These are phyloP conservation scores for Cataglyphis hispanica DNA, from an alignment of 1,140 invertebrate species.

Conservation along the genomic window DNA sequence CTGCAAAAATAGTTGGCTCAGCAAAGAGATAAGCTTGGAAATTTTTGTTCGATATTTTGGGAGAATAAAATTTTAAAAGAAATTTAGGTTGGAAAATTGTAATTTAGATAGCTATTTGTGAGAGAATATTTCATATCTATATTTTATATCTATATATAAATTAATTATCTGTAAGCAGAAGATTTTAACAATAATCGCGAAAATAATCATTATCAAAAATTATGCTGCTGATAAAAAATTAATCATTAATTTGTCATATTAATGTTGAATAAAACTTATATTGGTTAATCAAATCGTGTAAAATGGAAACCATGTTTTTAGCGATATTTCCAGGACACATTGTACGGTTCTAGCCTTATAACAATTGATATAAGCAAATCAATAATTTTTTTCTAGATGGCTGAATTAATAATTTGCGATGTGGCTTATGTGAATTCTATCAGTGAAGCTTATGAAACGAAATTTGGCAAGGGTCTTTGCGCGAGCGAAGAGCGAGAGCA, in stretches of 20 bases:
- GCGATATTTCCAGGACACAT: conserved; percentile 4
- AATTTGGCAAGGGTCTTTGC: conserved; percentile 33
- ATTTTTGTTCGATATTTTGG: background rate
- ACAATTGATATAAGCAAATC: conserved; percentile 60
- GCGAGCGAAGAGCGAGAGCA: conserved; percentile 13
- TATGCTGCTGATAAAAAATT: background rate
- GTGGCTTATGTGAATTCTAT: conserved; percentile 67
- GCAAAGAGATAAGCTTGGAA: conserved; percentile 5
- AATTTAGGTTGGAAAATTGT: background rate
- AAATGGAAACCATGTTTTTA: background rate
- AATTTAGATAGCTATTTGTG: background rate
- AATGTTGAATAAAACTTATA: background rate
- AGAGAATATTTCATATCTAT: background rate
- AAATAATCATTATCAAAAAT: background rate
- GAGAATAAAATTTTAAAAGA: background rate
- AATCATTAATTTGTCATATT: background rate
- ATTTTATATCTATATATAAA: background rate
- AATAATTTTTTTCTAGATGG: conserved; percentile 72
- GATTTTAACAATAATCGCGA: background rate
- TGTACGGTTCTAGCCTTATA: background rate
- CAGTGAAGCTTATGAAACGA: conserved; percentile 24
- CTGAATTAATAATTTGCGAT: conserved; percentile 66
- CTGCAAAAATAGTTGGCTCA: conserved; percentile 3
- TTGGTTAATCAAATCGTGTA: background rate
- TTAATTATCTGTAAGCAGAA: background rate